These are phyloP conservation scores for Eupeodes luniger DNA, from an alignment of 2,888 invertebrate species.

Conservation along the genomic window DNA sequence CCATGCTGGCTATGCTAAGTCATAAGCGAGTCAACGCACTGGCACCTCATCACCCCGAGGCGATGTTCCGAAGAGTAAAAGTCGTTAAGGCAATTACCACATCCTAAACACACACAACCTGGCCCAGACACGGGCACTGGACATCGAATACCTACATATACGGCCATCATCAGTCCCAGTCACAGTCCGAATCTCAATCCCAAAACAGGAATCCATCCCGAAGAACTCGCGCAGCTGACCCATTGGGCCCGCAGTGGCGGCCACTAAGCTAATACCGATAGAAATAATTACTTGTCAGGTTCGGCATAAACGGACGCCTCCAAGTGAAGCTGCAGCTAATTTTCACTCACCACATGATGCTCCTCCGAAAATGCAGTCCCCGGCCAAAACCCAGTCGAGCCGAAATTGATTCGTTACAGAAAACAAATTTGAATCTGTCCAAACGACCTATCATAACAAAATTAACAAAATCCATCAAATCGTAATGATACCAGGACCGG, in stretches of 20 bases:
- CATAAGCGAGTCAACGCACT: slow-evolving; percentile 72
- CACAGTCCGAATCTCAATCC: background rate
- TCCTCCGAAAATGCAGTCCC: slow-evolving; percentile 57
- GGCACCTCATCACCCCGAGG: slow-evolving; percentile 75
- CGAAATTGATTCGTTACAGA: slow-evolving; percentile 76
- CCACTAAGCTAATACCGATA: slow-evolving; percentile 76
- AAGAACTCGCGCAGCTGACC: slow-evolving; percentile 57
- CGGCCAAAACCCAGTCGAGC: slow-evolving; percentile 27
- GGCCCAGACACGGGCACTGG: slow-evolving; percentile 35
- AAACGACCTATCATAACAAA: slow-evolving; percentile 76
- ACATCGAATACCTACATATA: slow-evolving; percentile 1
- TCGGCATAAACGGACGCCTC: slow-evolving; percentile 76
- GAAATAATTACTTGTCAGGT: slow-evolving; percentile 77
- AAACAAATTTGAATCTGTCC: slow-evolving; percentile 76
- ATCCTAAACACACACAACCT: slow-evolving; percentile 75
- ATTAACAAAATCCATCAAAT: slow-evolving; percentile 76
- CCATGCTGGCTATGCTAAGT: slow-evolving; percentile 69
- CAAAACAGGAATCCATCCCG: slow-evolving; percentile 56
- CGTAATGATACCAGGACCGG: slow-evolving; percentile 66
- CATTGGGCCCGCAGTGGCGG: slow-evolving; percentile 64
- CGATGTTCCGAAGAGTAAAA: slow-evolving; percentile 75
- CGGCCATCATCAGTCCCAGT: background rate
- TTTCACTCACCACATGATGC: slow-evolving; percentile 76
- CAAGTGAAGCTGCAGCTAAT: slow-evolving; percentile 76
- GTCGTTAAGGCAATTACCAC: slow-evolving; percentile 76